Evolutionary conservation across 2,113 vertebrate genomes (phyloP).

Genomic region (Pluvianellus socialis): DNA sequence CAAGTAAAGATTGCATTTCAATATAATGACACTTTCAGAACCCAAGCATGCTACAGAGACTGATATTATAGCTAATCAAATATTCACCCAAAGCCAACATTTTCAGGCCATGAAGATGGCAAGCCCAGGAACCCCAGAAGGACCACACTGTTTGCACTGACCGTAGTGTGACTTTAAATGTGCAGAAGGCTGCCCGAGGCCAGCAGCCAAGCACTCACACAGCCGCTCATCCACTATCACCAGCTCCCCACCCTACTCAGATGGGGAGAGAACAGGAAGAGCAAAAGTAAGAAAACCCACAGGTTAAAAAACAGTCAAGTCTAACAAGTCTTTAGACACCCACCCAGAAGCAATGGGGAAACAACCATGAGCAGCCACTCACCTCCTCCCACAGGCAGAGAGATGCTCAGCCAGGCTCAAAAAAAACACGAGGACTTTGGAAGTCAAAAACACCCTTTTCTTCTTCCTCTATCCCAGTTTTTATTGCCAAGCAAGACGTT

Average conservation of each 20-base stretch:
- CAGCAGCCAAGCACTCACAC: not conserved
- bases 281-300: not conserved
- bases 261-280: not conserved
- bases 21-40: not conserved
- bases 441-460: not conserved
- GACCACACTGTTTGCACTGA: not conserved
- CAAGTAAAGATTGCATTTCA: not conserved
- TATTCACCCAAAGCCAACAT: not conserved
- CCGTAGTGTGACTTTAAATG: fast-evolving
- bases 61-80: not conserved
- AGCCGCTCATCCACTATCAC: not conserved
- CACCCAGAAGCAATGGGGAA: too few species aligned
- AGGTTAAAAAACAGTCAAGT: not conserved
- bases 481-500: not conserved
- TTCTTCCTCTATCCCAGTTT: not conserved
- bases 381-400: not conserved
- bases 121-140: not conserved
- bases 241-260: too few species aligned
- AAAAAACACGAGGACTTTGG: not conserved
- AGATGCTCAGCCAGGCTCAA: not conserved
- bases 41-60: not conserved
- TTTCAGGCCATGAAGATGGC: too few species aligned
- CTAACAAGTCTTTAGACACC: too few species aligned
- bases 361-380: not conserved
- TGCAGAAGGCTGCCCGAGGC: not conserved